These are phyloP conservation scores for Glomeris maerens DNA, from an alignment of 1,140 invertebrate species.

Conservation along the genomic window DNA sequence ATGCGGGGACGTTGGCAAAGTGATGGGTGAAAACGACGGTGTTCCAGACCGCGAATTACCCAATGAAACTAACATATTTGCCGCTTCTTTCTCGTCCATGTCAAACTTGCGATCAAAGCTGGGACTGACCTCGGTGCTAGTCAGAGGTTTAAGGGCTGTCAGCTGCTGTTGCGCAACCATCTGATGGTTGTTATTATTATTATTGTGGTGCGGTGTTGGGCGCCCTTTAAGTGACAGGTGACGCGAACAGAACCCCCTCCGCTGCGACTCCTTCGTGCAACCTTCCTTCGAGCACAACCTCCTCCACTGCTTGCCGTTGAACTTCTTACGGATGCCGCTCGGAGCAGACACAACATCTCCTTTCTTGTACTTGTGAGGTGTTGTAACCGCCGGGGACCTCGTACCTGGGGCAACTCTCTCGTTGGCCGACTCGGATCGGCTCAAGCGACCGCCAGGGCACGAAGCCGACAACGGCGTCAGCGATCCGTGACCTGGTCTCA, in stretches of 20 bases:
- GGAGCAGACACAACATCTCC: conserved; percentile 93
- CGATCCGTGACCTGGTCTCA: background rate
- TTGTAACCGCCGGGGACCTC: conserved; percentile 66
- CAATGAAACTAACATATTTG: conserved; percentile 87
- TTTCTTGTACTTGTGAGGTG: conserved; percentile 94
- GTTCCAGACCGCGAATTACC: conserved; percentile 80
- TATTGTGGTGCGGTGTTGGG: conserved; percentile 15
- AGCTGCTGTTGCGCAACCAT: conserved; percentile 42
- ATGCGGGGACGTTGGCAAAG: conserved; percentile 46
- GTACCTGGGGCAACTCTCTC: conserved; percentile 18
- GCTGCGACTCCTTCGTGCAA: conserved; percentile 95
- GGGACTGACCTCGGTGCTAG: conserved; percentile 53
- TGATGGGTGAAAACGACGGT: conserved; percentile 64
- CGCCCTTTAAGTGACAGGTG: conserved; percentile 80
- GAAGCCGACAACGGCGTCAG: conserved; percentile 17
- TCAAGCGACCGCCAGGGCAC: conserved; percentile 26
- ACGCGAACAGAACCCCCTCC: conserved; percentile 86
- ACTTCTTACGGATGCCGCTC: conserved; percentile 94
- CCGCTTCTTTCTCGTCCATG: conserved; percentile 88
- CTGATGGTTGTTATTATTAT: conserved; percentile 17
- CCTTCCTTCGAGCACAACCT: conserved; percentile 85
- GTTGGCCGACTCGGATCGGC: conserved; percentile 18
- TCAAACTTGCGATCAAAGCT: conserved; percentile 58
- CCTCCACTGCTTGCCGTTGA: conserved; percentile 98
- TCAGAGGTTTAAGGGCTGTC: conserved; percentile 74